Conservation (phyloP, 92 coral and sea anemone species). For the Heliopora coerulea region DNA sequence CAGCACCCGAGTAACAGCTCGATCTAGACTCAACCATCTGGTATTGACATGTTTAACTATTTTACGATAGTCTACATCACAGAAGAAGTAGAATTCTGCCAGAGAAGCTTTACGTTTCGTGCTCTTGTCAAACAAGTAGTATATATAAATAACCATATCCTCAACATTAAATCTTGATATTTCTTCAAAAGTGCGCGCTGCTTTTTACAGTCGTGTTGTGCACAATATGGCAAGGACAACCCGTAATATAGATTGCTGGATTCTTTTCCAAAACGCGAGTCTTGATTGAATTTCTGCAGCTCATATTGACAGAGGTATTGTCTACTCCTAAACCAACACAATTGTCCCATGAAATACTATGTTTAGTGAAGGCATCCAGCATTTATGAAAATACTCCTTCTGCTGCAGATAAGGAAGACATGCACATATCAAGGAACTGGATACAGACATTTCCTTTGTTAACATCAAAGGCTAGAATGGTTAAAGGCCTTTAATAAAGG, state of each 20-base stretch:
- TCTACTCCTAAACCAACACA: conserved; percentile 47
- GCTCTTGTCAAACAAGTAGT: conserved; percentile 68
- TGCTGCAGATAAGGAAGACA: conserved; percentile 31
- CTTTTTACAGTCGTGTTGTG: conserved; percentile 57
- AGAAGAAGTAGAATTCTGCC: conserved; percentile 39
- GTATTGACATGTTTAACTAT: conserved; percentile 55
- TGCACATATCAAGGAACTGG: conserved; percentile 39
- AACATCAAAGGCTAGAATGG: neutral
- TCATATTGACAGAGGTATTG: conserved; percentile 48
- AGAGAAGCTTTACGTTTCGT: conserved; percentile 18
- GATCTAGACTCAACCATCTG: conserved; percentile 59
- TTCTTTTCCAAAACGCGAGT: too few species aligned
- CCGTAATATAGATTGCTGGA: conserved; percentile 53
- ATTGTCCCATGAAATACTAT: conserved; percentile 42
- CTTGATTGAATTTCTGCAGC: conserved; percentile 53
- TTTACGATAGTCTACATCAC: conserved; percentile 42
- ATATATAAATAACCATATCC: conserved; percentile 52
- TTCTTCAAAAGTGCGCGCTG: conserved; percentile 44
- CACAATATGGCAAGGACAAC: conserved; percentile 49
- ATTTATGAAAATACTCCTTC: conserved; percentile 14
- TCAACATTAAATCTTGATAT: conserved; percentile 57
- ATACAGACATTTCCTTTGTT: neutral
- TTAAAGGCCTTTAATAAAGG: too few species aligned
- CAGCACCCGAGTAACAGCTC: conserved; percentile 51
- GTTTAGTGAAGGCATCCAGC: neutral